A percentile compares a stretch with the other conserved stretches of the same genome.
Conservation (phyloP, 2,113 vertebrate species). For the Aramus guarauna region DNA sequence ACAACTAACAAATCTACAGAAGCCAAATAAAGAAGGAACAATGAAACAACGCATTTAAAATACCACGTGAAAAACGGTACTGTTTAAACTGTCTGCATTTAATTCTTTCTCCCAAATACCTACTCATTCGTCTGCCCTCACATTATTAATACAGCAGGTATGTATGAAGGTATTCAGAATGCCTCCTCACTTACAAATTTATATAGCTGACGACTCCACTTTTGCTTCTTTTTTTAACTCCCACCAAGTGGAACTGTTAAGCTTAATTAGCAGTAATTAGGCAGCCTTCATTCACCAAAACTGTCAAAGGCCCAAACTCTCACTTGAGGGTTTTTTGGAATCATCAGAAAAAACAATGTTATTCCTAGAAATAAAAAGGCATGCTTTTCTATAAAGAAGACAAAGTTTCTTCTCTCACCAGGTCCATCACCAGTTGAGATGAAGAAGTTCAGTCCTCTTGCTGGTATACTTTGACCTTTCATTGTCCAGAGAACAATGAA, state of each 20-base stretch:
- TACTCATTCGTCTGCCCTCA: neutral
- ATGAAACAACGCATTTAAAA: neutral
- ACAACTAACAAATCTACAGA: neutral
- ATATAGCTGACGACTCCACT: neutral
- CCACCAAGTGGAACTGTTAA: neutral
- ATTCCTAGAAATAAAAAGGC: neutral
- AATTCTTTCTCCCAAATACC: neutral
- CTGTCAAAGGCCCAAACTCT: neutral
- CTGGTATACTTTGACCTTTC: neutral
- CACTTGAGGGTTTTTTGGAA: neutral
- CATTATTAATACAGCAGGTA: neutral
- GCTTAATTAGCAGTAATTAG: neutral
- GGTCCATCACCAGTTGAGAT: neutral
- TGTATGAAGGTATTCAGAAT: neutral
- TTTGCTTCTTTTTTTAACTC: neutral
- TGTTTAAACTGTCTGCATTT: neutral
- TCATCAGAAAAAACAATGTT: neutral
- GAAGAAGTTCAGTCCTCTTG: neutral
- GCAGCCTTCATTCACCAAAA: neutral
- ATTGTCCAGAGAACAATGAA: neutral
- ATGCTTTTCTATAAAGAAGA: neutral
- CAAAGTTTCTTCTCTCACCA: neutral
- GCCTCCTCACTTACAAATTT: neutral
- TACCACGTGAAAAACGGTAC: neutral
- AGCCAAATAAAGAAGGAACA: neutral